Evolutionary conservation across 2,888 invertebrate species (phyloP), one percentile per base, ranked within the genome.

Genomic region (Cryptus viduatorius): DNA sequence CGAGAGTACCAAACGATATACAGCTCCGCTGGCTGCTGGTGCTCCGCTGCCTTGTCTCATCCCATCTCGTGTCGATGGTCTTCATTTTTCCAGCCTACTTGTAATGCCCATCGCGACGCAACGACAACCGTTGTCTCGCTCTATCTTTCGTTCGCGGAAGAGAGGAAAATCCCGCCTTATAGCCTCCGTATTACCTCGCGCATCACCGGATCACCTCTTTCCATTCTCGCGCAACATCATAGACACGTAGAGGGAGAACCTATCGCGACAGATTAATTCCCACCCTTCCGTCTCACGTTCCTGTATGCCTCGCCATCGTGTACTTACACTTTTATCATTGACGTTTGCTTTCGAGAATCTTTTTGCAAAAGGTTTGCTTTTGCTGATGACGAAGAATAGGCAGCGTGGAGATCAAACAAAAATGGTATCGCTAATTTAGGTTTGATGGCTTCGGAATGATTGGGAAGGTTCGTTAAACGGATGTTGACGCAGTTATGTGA

Each of bases 41-140:
- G 67, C 19, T 86, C 77, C 83, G 79, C 29, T 85, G 83, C 82
- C 86, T 85, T 46, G 75, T 85, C 77, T 77, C 68, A 56, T 88
- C 86, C 86, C 86, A 86, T 89, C 89, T 89, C 87, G 87, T 88
- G 87, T 87, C 87, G 88, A 89, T 87, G 87, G 87, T 88, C 83
- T 87, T 84, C 86, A 83, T 86, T 87, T 88, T 89, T 86, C 81
- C 85, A 86, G 80, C 77, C 84, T 76, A 78, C 76, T 77, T 84
- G 86, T 87, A 86, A 83, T 85, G 80, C 84, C 61, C 76, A 73
- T 75, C 83, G 73, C 67, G 83, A 81, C 65, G 68, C 68, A 69
- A 19, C 19, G 56, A 42, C 24, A 56, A 24, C 31, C 31, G 16
- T 56, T 42, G 31, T 29, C 19, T 56, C 56, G n/a, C 56, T 19